A percentile compares a stretch with the other conserved stretches of the same genome.
Evolutionary conservation across 2,113 vertebrate genomes (phyloP).

Genomic region (Eretmochelys imbricata): DNA sequence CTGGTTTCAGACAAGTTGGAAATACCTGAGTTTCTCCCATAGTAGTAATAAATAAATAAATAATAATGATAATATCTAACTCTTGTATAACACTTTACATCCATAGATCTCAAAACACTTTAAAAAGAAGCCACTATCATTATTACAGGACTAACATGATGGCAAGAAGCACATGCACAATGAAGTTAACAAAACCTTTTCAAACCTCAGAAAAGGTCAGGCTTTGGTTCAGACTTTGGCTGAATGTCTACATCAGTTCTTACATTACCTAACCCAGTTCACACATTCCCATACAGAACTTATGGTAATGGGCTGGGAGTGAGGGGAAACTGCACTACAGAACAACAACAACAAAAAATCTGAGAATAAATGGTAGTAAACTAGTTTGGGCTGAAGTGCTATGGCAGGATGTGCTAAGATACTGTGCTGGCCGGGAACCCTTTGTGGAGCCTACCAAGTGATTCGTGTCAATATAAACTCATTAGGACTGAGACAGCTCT

Average conservation of each 20-base stretch:
- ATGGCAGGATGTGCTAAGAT: slow-evolving; percentile 21
- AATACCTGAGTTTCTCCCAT: not conserved
- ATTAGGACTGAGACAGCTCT: not conserved
- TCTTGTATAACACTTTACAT: not conserved
- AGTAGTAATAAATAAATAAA: not conserved
- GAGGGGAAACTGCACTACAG: slow-evolving; percentile 33
- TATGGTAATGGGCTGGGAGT: slow-evolving; percentile 53
- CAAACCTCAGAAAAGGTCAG: not conserved
- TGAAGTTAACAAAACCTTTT: not conserved
- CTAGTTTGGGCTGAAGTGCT: slow-evolving; percentile 16
- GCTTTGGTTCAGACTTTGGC: slow-evolving; percentile 58
- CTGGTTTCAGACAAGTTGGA: not conserved
- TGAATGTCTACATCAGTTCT: slow-evolving; percentile 53
- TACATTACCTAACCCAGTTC: slow-evolving; percentile 51
- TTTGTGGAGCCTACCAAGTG: slow-evolving; percentile 17
- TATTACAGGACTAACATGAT: not conserved
- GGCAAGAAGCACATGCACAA: not conserved
- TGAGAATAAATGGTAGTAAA: slow-evolving; percentile 14
- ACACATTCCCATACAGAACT: slow-evolving; percentile 44
- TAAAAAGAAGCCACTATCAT: not conserved
- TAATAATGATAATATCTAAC: not conserved
- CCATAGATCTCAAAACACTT: not conserved
- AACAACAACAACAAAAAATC: not conserved
- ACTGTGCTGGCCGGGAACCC: not conserved
- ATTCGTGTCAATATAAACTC: not conserved